Evolutionary conservation across 2,113 vertebrate species (phyloP).

Genomic region (Calypte anna): DNA sequence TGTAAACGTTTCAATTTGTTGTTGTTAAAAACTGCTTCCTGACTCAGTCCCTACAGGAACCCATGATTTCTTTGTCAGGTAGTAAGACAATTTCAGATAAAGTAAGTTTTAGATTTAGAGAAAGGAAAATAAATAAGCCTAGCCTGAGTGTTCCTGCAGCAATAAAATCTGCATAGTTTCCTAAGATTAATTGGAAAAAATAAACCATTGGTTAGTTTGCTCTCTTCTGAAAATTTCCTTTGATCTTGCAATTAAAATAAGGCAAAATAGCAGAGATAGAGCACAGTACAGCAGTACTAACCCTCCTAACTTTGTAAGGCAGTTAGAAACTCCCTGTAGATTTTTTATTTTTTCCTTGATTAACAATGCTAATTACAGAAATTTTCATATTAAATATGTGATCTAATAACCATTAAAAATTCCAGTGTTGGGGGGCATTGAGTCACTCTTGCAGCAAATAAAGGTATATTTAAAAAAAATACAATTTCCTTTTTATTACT

Average conservation of each 20-base stretch:
- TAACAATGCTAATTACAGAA: neutral
- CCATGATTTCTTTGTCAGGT: slow-evolving; percentile 70
- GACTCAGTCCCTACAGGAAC: slow-evolving; percentile 74
- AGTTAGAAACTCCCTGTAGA: neutral
- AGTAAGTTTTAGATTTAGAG: slow-evolving; percentile 27
- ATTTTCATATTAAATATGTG: neutral
- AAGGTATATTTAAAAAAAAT: neutral
- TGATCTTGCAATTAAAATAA: slow-evolving; percentile 25
- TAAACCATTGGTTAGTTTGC: neutral
- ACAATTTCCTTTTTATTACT: neutral
- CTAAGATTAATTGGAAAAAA: slow-evolving; percentile 13
- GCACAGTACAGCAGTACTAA: neutral
- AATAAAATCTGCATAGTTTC: slow-evolving; percentile 10
- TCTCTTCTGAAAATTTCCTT: slow-evolving; percentile 8
- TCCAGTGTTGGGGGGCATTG: neutral
- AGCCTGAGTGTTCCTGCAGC: neutral
- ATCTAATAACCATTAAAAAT: neutral
- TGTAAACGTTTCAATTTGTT: slow-evolving; percentile 85
- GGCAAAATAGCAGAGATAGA: neutral
- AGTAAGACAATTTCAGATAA: slow-evolving; percentile 63
- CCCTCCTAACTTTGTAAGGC: neutral
- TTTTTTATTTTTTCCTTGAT: slow-evolving; percentile 2
- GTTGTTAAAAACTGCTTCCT: slow-evolving; percentile 81
- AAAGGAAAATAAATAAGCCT: neutral
- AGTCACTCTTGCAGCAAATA: neutral